Percentiles rank a stretch among this genome's conserved stretches.
These are phyloP conservation scores for Eurypyga helias DNA, from an alignment of 2,113 vertebrate species.

Conservation along the genomic window DNA sequence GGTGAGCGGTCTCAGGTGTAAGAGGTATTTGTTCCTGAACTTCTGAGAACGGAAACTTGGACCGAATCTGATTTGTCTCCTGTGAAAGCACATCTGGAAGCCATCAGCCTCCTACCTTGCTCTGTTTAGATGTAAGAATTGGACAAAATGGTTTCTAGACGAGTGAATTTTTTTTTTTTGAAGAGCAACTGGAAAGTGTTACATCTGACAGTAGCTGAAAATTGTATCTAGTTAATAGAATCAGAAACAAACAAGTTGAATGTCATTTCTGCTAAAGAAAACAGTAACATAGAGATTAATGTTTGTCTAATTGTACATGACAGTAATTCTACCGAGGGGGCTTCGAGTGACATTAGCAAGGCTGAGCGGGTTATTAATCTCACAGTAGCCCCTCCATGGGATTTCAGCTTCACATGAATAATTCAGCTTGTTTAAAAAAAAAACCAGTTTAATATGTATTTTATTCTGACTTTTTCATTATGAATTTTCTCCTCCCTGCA, in stretches of 20 bases:
- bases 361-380: constrained; percentile 6
- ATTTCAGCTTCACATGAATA: neutral
- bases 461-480: neutral
- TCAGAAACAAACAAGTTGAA: neutral
- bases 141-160: neutral
- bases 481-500: neutral
- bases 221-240: neutral
- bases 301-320: constrained; percentile 15
- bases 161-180: neutral
- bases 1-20: neutral
- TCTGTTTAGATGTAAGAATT: neutral
- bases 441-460: neutral
- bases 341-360: neutral
- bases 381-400: neutral
- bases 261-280: neutral
- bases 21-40: neutral
- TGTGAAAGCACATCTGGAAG: neutral
- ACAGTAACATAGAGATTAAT: neutral
- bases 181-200: neutral
- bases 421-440: neutral
- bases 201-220: neutral
- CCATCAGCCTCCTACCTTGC: neutral
- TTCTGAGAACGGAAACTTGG: neutral
- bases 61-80: neutral
- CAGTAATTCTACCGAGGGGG: neutral